Percentiles rank a stretch among this genome's conserved stretches.
Conservation (phyloP, 1,140 invertebrate species). For the Heliconius himera region DNA sequence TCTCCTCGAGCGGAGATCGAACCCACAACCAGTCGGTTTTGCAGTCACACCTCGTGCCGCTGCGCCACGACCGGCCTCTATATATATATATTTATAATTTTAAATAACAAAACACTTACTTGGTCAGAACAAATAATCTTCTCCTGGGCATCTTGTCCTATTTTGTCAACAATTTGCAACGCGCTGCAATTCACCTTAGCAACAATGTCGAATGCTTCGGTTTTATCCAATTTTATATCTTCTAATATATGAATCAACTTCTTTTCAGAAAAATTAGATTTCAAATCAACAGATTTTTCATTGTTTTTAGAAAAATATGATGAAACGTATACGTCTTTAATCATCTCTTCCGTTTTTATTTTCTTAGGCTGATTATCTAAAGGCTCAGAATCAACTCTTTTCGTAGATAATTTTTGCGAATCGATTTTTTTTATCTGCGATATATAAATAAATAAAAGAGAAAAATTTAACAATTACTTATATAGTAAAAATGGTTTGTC, state of each 20-base stretch:
- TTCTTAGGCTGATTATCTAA: slow-evolving; percentile 25
- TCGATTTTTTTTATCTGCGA: slow-evolving; percentile 49
- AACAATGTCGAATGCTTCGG: slow-evolving; percentile 54
- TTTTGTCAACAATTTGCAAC: slow-evolving; percentile 41
- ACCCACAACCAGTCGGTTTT: no score
- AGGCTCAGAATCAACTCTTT: slow-evolving; percentile 27
- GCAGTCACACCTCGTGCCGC: no score
- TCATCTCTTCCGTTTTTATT: slow-evolving; percentile 34
- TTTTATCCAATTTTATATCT: slow-evolving; percentile 58
- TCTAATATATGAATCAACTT: slow-evolving; percentile 69
- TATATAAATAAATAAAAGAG: neutral
- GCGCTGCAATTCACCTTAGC: slow-evolving; percentile 49
- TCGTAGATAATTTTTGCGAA: slow-evolving; percentile 33
- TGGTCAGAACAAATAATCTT: neutral
- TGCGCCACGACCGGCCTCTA: no score
- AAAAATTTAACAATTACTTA: neutral
- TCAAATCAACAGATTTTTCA: neutral
- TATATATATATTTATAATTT: no score
- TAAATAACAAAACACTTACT: slow-evolving; percentile 12
- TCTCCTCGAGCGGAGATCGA: no score
- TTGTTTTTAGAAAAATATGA: slow-evolving; percentile 38
- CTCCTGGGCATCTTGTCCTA: neutral
- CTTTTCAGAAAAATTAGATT: slow-evolving; percentile 50
- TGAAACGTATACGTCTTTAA: slow-evolving; percentile 42
- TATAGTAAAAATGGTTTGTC: no score